Base-by-base conservation (phyloP, 1,140 invertebrate species). In the Euura lappo region DNA sequence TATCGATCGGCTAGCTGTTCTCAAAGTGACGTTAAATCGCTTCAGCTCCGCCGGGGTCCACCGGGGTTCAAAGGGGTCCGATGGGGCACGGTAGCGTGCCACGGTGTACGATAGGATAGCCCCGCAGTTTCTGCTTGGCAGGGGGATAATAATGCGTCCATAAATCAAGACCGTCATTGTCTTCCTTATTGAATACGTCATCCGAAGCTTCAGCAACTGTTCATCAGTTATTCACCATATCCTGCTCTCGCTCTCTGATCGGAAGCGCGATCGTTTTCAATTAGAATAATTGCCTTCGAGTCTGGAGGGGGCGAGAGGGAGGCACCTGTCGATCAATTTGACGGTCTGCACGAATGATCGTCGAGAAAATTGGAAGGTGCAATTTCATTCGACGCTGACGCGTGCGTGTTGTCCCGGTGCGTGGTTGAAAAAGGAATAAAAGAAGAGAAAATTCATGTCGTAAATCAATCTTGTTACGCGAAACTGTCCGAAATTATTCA, bases 121-220 rank as follows among this genome's bases (percentile, higher is more conserved):
- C 51, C 28, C 28, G 28, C 13, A 60, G 51, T 60, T 60, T 60
- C 8, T 60, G 51, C 51, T n/a, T 60, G 13, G 79, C 79, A 76
- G 81, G 72, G 76, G 71, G 80, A 72, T 76, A 74, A 81, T 82
- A 80, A 80, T 79, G 72, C 77, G 43, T 76, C 68, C 79, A 74
- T 82, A 82, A 82, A 82, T 82, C 81, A 82, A 44, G 44, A 45
- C 67, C 68, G 70, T 77, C 72, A 81, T 82, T 82, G 81, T 82
- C 77, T 82, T 79, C 77, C 72, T 73, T 80, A 78, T 80, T 69
- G 79, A 80, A 77, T 77, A 77, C 77, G 71, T 78, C 72, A 70
- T 71, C 69, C 69, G 60, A 46, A 44, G 11, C 51, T 65, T 68
- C 70, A 67, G 75, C 75, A 73, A 51, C 51, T 60, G 51, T 60